Conservation (phyloP, 30 jellyfish, hydroid and myxozoan genomes). For the Nemopilema nomurai region DNA sequence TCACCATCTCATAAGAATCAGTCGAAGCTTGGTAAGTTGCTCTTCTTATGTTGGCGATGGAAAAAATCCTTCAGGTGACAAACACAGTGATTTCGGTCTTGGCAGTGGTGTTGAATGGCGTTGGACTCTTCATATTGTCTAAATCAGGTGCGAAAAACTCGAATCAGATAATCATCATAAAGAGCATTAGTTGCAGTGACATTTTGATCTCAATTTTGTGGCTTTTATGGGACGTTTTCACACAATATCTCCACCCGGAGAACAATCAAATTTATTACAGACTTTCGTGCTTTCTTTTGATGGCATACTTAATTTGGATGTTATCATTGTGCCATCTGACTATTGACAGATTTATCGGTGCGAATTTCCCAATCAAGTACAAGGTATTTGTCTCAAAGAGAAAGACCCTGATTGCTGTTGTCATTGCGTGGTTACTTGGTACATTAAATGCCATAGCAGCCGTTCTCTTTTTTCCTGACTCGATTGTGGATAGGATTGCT, state of each 20-base stretch:
- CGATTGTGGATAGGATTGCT: not conserved
- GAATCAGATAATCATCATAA: conserved; percentile 29
- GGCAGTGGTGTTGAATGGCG: not conserved
- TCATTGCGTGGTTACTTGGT: not conserved
- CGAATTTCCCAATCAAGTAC: not conserved
- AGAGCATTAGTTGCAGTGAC: conserved; percentile 13
- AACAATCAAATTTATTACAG: not conserved
- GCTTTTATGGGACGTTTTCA: not conserved
- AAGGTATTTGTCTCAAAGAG: not conserved
- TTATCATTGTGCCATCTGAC: not conserved
- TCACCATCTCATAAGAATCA: too few relatives aligned
- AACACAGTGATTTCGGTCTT: too few relatives aligned
- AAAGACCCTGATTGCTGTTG: not conserved
- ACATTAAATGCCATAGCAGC: not conserved
- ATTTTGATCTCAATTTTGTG: conserved; percentile 18
- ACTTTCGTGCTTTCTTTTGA: not conserved
- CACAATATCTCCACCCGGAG: not conserved
- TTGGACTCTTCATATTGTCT: conserved; percentile 16
- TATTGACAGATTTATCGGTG: not conserved
- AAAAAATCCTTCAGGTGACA: too few relatives aligned
- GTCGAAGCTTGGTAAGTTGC: too few relatives aligned
- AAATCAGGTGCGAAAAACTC: not conserved
- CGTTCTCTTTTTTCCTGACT: not conserved
- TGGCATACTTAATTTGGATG: not conserved
- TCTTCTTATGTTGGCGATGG: too few relatives aligned